Evolutionary conservation across 2,113 vertebrate genomes (phyloP).

Genomic region (Podocnemis expansa): DNA sequence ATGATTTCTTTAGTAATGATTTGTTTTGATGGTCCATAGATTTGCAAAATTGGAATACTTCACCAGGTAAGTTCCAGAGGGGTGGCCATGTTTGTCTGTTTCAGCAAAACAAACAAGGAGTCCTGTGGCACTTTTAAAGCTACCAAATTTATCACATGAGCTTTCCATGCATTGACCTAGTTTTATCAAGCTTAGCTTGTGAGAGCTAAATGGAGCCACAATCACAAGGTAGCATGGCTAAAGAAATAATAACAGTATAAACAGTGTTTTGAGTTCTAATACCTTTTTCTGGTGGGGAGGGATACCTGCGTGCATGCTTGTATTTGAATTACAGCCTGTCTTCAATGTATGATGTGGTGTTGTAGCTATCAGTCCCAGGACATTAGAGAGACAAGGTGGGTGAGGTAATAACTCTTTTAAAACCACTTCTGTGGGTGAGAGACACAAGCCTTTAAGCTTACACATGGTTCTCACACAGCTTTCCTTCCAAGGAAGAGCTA

Average conservation of each 20-base stretch:
- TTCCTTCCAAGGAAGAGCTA: background rate
- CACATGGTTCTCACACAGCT: no score
- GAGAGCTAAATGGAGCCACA: rapidly evolving
- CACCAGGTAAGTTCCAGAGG: no score
- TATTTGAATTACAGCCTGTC: background rate
- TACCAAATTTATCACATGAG: no score
- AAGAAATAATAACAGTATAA: background rate
- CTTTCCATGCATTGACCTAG: background rate
- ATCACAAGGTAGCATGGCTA: background rate
- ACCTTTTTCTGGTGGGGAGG: background rate
- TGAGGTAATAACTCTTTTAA: background rate
- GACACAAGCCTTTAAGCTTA: background rate
- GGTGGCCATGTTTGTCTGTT: no score
- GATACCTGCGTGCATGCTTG: background rate
- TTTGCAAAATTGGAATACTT: background rate
- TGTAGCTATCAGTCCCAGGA: background rate
- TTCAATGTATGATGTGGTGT: background rate
- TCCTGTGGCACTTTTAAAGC: no score
- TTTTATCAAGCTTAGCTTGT: background rate
- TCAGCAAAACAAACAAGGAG: no score
- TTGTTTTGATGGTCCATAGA: background rate
- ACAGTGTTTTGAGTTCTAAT: background rate
- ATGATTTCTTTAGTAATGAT: background rate
- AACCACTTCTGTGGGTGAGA: background rate
- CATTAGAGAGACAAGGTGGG: background rate